phyloP scores from a whole-genome alignment of 2,797 vertebrate species.

The Paramormyrops hopkinsi region DNA sequence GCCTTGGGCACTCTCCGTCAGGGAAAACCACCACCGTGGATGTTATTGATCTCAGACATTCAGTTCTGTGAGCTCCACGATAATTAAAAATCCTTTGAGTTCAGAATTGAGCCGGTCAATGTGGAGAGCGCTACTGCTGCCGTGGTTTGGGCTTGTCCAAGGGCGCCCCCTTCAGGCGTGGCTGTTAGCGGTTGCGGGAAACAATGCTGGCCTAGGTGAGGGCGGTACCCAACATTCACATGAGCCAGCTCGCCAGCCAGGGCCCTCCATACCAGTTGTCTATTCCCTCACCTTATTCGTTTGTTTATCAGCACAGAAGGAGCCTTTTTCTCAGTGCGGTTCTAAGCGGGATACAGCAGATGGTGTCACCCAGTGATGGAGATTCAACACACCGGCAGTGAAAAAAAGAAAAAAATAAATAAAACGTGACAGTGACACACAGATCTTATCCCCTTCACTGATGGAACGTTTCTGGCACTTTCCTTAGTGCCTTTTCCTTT shows the following conservation, averaged over 20 bases:
- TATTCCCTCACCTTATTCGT: background rate
- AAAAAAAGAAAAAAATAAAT: background rate
- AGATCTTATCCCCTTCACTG: background rate
- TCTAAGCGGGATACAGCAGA: background rate
- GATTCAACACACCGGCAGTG: background rate
- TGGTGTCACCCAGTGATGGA: background rate
- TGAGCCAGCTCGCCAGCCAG: background rate
- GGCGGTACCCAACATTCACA: background rate
- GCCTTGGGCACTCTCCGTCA: background rate
- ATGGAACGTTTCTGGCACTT: background rate
- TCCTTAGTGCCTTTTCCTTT: background rate
- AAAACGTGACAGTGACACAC: background rate
- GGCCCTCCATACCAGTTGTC: background rate
- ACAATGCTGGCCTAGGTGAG: background rate
- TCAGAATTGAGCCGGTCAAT: background rate
- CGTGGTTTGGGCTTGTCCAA: background rate
- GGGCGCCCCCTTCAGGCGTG: background rate
- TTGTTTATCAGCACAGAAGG: background rate
- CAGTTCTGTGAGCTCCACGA: background rate
- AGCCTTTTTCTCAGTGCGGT: background rate
- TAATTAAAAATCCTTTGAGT: conserved; percentile 5
- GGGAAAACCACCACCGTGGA: background rate
- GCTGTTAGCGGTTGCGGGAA: no score
- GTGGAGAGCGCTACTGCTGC: background rate
- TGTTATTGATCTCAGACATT: background rate